Percentiles rank a stretch among this genome's conserved stretches.
phyloP scores from a whole-genome alignment of 2,888 invertebrate genomes.

The Caenorhabditis becei region DNA sequence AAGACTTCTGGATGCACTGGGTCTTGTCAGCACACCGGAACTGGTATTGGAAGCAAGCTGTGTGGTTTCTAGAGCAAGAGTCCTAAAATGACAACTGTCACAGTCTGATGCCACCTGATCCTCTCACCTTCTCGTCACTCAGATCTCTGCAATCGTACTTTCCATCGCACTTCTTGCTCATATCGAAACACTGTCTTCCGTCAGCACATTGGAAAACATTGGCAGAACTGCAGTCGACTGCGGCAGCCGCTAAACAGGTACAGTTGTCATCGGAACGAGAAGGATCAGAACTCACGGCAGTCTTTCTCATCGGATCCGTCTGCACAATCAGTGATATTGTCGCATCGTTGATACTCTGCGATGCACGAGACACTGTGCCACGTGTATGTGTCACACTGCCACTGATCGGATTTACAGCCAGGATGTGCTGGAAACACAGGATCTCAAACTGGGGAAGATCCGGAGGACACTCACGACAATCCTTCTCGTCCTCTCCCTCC shows the following conservation, averaged over 20 bases:
- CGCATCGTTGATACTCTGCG: conserved; percentile 93
- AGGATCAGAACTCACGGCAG: conserved; percentile 89
- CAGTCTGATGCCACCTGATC: neutral
- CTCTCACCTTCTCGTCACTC: conserved; percentile 87
- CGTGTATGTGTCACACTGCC: conserved; percentile 93
- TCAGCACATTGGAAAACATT: conserved; percentile 88
- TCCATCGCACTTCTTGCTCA: conserved; percentile 93
- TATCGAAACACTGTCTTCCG: conserved; percentile 89
- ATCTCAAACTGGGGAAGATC: no score
- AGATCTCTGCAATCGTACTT: conserved; percentile 88
- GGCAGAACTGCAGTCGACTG: conserved; percentile 73
- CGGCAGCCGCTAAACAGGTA: conserved; percentile 65
- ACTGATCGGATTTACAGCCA: conserved; percentile 91
- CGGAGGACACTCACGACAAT: conserved; percentile 76
- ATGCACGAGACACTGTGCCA: conserved; percentile 96
- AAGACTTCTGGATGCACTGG: conserved; percentile 86
- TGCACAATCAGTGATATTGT: conserved; percentile 94
- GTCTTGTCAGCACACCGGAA: conserved; percentile 94
- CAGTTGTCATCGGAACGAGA: no score
- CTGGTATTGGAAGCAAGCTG: conserved; percentile 84
- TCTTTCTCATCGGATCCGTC: conserved; percentile 94
- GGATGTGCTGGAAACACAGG: conserved; percentile 88
- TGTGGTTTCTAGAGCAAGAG: conserved; percentile 86
- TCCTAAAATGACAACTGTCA: conserved; percentile 84
- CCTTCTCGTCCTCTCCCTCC: conserved; percentile 80